Evolutionary conservation across 2,888 invertebrate genomes (phyloP), one percentile per base, ranked within the genome.

Genomic region (Acleris laterana): DNA sequence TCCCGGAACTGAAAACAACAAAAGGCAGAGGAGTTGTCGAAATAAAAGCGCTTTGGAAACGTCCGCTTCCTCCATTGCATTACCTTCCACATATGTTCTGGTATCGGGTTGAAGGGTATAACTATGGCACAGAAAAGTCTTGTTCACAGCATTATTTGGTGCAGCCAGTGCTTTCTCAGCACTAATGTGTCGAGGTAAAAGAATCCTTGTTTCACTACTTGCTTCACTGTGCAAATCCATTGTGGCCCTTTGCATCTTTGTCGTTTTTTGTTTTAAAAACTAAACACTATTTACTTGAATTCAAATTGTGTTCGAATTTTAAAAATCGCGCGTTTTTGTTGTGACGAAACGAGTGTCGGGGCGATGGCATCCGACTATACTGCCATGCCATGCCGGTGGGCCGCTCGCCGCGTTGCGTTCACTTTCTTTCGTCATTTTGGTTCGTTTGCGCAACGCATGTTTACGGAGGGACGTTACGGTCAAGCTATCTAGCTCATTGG

Each of bases 361-460:
- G 72, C 76, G 60, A 72, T 77, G 74, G 77, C 76, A 72, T 77
- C 73, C 74, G 73, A 72, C 72, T 75, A 74, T 68, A 83, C 84
- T 83, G 82, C 67, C 79, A 70, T 68, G 74, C 73, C 72, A 71
- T 70, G 74, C 71, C 63, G 62, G 60, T 70, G 66, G 67, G 63
- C 67, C 68, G 72, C 69, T 72, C 71, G 71, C 72, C 72, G 71
- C 67, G 78, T 81, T 85, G 84, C 89, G 86, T 85, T 90, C 90
- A 90, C 91, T 91, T 91, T 91, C 91, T 91, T 91, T 91, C 90
- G 88, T 87, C 90, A 91, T 87, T 84, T 83, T 77, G 67, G 74
- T 68, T 70, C 73, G 79, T 74, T 84, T 88, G 83, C 89, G 89
- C 86, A 88, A 89, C 82, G 72, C 72, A 60, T 64, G 69, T 63